A percentile compares a stretch with the other conserved stretches of the same genome.
Conservation (phyloP, 1,140 invertebrate species). For the Drosophila simulans region DNA sequence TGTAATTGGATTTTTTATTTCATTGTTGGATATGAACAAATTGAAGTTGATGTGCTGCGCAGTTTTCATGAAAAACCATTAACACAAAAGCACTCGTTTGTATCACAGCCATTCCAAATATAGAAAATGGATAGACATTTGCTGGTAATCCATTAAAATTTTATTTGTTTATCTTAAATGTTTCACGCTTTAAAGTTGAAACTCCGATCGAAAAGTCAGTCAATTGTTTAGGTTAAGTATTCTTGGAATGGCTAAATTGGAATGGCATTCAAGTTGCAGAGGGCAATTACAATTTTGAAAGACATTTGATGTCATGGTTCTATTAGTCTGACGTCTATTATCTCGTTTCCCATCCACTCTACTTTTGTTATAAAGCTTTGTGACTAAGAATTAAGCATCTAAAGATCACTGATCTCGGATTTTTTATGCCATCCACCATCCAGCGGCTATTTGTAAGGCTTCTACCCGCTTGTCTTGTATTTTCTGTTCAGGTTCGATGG, state of each 20-base stretch:
- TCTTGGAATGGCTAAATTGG: background rate
- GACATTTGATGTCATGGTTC: constrained; percentile 7
- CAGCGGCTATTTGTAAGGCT: constrained; percentile 47
- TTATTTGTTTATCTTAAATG: background rate
- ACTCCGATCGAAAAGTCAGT: background rate
- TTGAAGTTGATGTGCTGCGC: constrained; percentile 3
- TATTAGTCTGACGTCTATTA: constrained; percentile 3
- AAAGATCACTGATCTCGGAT: constrained; percentile 44
- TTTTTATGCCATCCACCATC: constrained; percentile 17
- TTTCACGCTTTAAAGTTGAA: background rate
- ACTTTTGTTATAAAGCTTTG: constrained; percentile 9
- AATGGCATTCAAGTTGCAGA: constrained; percentile 8
- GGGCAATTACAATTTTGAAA: constrained; percentile 5
- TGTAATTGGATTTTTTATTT: background rate
- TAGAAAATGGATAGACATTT: constrained; percentile 28
- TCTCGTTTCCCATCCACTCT: background rate
- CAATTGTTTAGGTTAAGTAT: background rate
- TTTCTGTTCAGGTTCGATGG: constrained; percentile 45
- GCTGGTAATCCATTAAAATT: background rate
- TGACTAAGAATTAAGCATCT: constrained; percentile 15
- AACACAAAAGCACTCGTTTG: constrained; percentile 1
- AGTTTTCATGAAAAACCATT: constrained; percentile 1
- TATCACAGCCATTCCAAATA: constrained; percentile 7
- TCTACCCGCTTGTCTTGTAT: constrained; percentile 28
- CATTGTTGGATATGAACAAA: background rate